Conservation (phyloP, 2,888 invertebrate genomes). For the Platypus cylindrus region DNA sequence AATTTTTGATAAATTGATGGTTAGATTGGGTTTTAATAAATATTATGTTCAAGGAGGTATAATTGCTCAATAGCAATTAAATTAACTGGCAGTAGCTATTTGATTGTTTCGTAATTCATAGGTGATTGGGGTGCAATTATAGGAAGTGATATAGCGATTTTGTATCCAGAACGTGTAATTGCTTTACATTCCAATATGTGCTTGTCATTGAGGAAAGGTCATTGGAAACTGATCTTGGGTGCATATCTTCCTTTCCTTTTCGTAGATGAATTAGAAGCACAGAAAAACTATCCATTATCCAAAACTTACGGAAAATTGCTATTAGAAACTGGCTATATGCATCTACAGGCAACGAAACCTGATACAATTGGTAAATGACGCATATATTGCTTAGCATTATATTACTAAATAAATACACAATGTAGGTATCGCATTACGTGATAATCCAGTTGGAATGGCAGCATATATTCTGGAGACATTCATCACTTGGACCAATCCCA, state of each 20-base stretch:
- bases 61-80: too few species aligned
- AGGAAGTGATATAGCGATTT: neutral
- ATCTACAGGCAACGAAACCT: slow-evolving; percentile 1
- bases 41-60: slow-evolving; percentile 55
- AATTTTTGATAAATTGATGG: slow-evolving; percentile 56
- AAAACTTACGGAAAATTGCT: neutral
- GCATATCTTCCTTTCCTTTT: neutral
- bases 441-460: slow-evolving; percentile 75
- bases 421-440: slow-evolving; percentile 55
- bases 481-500: slow-evolving; percentile 55
- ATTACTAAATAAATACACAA: too few species aligned
- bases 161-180: neutral
- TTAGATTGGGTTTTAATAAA: slow-evolving; percentile 48
- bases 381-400: too few species aligned
- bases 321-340: slow-evolving; percentile 2
- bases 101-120: too few species aligned
- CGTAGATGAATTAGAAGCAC: neutral
- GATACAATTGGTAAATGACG: neutral
- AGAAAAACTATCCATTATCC: neutral
- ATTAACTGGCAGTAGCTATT: too few species aligned
- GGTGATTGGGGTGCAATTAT: neutral
- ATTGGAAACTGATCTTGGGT: neutral
- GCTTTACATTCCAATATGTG: neutral
- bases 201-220: neutral
- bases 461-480: slow-evolving; percentile 87